Evolutionary conservation across 2,113 vertebrate species (phyloP).

Genomic region (Bambusicola thoracicus): DNA sequence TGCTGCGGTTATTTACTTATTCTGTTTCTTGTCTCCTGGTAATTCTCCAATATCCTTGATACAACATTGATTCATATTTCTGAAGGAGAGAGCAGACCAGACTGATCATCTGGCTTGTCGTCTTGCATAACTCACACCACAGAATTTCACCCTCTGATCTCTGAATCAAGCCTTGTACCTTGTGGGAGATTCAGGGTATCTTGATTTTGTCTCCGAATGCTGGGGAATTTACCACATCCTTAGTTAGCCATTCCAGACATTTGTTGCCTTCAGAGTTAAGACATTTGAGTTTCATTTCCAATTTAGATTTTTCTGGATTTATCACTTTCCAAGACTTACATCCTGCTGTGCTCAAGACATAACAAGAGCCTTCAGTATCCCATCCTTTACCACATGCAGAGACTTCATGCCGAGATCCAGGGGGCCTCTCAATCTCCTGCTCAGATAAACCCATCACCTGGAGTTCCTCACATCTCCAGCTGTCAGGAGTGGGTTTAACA

Average conservation of each 20-base stretch:
- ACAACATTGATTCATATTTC: conserved; percentile 39
- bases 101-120: conserved; percentile 21
- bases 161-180: conserved; percentile 7
- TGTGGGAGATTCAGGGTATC: not conserved
- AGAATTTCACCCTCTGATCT: not conserved
- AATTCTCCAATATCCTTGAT: conserved; percentile 27
- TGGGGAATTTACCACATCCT: conserved; percentile 41
- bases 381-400: not conserved
- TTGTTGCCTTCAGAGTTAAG: not conserved
- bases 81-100: conserved; percentile 29
- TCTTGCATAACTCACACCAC: conserved; percentile 17
- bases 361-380: not conserved
- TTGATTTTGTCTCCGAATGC: not conserved
- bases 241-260: not conserved
- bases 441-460: conserved; percentile 3
- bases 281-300: not conserved
- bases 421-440: not conserved
- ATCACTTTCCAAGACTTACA: not conserved
- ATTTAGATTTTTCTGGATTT: not conserved
- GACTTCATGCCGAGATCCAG: not conserved
- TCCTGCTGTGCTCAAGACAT: not conserved
- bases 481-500: not conserved
- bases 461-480: not conserved
- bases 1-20: conserved; percentile 16
- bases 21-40: conserved; percentile 30